Evolutionary conservation across 1,140 invertebrate species (phyloP).

Genomic region (Mamestra configurata): DNA sequence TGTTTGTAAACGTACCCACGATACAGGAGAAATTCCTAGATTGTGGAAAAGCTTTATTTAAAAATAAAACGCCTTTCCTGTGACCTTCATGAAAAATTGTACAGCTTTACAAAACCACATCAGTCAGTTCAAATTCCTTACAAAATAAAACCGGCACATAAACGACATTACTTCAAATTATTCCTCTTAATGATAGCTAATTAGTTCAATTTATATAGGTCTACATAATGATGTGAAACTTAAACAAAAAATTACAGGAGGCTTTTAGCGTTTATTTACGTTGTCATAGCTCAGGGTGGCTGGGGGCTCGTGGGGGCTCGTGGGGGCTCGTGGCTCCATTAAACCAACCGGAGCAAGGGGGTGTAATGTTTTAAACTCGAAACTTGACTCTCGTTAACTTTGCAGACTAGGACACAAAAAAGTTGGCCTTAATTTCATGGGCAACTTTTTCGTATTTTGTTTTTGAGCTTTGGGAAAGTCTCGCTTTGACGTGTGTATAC

Average conservation of each 20-base stretch:
- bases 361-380: slow-evolving; percentile 52
- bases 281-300: slow-evolving; percentile 45
- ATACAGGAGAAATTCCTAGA: too few relatives aligned
- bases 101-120: neutral
- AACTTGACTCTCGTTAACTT: slow-evolving; percentile 45
- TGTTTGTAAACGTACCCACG: too few relatives aligned
- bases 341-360: slow-evolving; percentile 42
- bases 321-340: slow-evolving; percentile 41
- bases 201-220: slow-evolving; percentile 34
- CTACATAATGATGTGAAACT: slow-evolving; percentile 44
- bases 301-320: slow-evolving; percentile 30
- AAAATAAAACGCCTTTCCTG: too few relatives aligned
- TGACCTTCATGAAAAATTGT: too few relatives aligned
- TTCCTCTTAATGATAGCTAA: slow-evolving; percentile 21
- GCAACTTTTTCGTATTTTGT: slow-evolving; percentile 11
- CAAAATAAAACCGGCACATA: neutral
- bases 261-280: slow-evolving; percentile 53
- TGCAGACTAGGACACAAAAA: slow-evolving; percentile 28
- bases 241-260: slow-evolving; percentile 47
- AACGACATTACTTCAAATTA: slow-evolving; percentile 13
- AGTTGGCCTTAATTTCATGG: slow-evolving; percentile 2
- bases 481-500: too few relatives aligned
- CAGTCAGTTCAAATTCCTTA: neutral
- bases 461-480: neutral
- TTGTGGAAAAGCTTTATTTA: too few relatives aligned